These are phyloP conservation scores for Knipowitschia caucasica DNA, from an alignment of 2,797 vertebrate genomes.

Conservation along the genomic window DNA sequence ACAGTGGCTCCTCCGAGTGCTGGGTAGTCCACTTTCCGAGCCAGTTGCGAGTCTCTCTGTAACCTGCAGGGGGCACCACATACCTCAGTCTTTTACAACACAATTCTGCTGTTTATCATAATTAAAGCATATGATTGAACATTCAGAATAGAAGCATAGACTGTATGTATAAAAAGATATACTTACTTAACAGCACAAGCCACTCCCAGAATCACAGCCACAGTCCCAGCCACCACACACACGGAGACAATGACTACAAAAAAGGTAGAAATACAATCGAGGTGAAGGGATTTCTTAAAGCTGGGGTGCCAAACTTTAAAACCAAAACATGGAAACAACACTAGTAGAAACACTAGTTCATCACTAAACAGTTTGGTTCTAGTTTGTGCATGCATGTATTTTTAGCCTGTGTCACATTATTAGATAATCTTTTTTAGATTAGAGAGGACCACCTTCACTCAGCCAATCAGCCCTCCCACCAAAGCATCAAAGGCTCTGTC, in stretches of 20 bases:
- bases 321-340: too few relatives aligned
- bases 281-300: too few relatives aligned
- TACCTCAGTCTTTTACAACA: conserved; percentile 8
- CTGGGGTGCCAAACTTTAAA: too few relatives aligned
- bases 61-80: conserved; percentile 68
- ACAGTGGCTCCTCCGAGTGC: conserved; percentile 48
- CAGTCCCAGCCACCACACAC: conserved; percentile 73
- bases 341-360: too few relatives aligned
- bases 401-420: too few relatives aligned
- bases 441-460: too few relatives aligned
- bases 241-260: conserved; percentile 79
- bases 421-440: too few relatives aligned
- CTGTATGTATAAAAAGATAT: neutral
- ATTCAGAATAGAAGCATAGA: neutral
- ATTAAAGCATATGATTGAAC: neutral
- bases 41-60: conserved; percentile 77
- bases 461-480: too few relatives aligned
- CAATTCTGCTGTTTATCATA: neutral
- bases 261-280: neutral
- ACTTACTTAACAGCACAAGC: conserved; percentile 86
- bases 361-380: too few relatives aligned
- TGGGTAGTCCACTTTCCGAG: conserved; percentile 87
- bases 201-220: conserved; percentile 73
- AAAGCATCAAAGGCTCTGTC: too few relatives aligned
- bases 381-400: too few relatives aligned